phyloP scores from a whole-genome alignment of 2,797 vertebrate species.

The Spizella passerina region DNA sequence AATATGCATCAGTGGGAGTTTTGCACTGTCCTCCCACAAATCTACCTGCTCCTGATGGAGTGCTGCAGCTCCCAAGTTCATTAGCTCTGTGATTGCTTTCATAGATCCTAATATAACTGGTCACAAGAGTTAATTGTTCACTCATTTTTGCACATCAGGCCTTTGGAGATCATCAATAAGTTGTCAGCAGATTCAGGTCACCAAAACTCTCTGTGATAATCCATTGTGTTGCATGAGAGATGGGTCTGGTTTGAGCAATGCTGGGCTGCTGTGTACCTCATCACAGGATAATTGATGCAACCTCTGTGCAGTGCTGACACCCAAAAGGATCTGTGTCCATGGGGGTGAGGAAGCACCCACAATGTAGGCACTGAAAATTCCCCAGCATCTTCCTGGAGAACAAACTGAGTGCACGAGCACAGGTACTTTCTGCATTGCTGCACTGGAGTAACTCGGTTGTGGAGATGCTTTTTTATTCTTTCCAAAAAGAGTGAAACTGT shows the following conservation, averaged over 20 bases:
- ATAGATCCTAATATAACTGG: neutral
- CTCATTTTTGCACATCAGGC: neutral
- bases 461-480: neutral
- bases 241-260: neutral
- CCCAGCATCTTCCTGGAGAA: neutral
- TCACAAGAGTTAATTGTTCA: neutral
- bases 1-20: neutral
- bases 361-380: neutral
- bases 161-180: neutral
- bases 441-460: neutral
- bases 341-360: neutral
- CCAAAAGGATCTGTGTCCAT: neutral
- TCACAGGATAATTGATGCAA: neutral
- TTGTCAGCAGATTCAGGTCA: neutral
- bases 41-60: neutral
- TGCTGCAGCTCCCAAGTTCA: neutral
- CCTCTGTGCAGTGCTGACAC: neutral
- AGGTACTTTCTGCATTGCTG: neutral
- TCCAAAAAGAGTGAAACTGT: neutral
- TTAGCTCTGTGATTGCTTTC: neutral
- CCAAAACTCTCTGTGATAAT: neutral
- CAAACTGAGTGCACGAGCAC: neutral
- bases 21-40: neutral
- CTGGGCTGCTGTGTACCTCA: rapidly evolving
- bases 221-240: neutral